These are phyloP conservation scores for Drosophila serrata DNA, from an alignment of 1,140 invertebrate species.

Conservation along the genomic window DNA sequence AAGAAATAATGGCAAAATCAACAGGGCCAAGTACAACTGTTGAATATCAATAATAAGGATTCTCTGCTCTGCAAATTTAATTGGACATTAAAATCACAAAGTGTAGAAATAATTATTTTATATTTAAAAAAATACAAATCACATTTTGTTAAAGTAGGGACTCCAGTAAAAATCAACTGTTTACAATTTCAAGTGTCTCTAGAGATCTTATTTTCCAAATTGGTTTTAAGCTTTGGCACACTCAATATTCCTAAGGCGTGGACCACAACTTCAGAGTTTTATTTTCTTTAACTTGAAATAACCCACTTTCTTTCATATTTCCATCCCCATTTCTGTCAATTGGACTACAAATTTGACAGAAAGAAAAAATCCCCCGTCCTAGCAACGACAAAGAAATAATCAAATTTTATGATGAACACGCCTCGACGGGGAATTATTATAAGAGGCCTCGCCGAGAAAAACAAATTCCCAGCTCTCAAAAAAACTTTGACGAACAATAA, in stretches of 20 bases:
- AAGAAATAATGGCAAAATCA: constrained; percentile 32
- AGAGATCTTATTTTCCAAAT: not conserved
- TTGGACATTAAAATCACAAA: not conserved
- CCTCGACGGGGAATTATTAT: constrained; percentile 42
- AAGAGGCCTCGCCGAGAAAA: constrained; percentile 22
- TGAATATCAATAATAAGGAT: constrained; percentile 6
- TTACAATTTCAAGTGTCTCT: not conserved
- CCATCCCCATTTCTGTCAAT: not conserved
- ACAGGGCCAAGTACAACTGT: not conserved
- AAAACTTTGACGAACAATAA: constrained; percentile 44
- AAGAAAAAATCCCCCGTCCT: constrained; percentile 8
- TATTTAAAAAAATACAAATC: accelerated
- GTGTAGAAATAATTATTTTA: not conserved
- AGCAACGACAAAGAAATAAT: constrained; percentile 44
- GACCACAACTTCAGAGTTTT: not conserved
- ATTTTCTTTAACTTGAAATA: constrained; percentile 10
- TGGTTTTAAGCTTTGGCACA: not conserved
- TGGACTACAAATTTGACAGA: constrained; percentile 12
- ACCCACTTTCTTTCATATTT: constrained; percentile 5
- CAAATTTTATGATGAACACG: constrained; percentile 44
- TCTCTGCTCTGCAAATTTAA: not conserved
- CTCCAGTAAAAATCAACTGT: not conserved
- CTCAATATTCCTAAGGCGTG: not conserved
- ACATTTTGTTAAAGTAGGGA: not conserved
- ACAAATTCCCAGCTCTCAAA: constrained; percentile 43